These are phyloP conservation scores for Tetranychus cinnabarinus DNA, from an alignment of 1,140 invertebrate species.

Conservation along the genomic window DNA sequence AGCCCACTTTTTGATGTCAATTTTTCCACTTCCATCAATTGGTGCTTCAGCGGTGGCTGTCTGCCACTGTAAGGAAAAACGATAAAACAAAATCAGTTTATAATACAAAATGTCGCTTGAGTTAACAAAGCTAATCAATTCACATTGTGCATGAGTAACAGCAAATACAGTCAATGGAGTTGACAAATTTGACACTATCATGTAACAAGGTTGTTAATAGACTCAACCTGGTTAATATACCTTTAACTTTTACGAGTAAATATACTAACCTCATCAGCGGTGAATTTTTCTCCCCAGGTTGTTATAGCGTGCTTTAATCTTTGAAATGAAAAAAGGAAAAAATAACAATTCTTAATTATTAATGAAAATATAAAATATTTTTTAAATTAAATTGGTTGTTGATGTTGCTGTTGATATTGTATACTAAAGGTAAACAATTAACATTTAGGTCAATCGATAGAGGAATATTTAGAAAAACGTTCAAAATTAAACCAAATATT, in stretches of 20 bases:
- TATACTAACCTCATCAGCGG: constrained; percentile 21
- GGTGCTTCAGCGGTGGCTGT: constrained; percentile 86
- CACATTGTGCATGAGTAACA: not conserved
- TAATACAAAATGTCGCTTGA: no score
- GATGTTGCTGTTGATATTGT: no score
- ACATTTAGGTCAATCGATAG: no score
- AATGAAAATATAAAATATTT: not conserved
- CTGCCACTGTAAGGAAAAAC: constrained; percentile 32
- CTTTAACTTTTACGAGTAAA: no score
- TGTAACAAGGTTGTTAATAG: not conserved
- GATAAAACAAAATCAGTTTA: not conserved
- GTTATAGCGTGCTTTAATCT: constrained; percentile 25
- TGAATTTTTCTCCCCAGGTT: constrained; percentile 28
- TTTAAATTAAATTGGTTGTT: no score
- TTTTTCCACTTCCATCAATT: constrained; percentile 71
- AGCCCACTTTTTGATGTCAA: constrained; percentile 70
- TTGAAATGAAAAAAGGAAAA: constrained; percentile 7
- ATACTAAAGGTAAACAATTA: not conserved
- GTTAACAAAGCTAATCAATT: no score
- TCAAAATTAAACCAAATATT: constrained; percentile 15
- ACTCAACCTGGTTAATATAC: not conserved
- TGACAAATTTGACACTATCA: not conserved
- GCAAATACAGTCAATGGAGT: not conserved
- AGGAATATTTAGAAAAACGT: no score
- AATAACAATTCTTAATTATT: not conserved